Evolutionary conservation across 1,140 invertebrate species (phyloP).

Genomic region (Sarcophaga peregrina): DNA sequence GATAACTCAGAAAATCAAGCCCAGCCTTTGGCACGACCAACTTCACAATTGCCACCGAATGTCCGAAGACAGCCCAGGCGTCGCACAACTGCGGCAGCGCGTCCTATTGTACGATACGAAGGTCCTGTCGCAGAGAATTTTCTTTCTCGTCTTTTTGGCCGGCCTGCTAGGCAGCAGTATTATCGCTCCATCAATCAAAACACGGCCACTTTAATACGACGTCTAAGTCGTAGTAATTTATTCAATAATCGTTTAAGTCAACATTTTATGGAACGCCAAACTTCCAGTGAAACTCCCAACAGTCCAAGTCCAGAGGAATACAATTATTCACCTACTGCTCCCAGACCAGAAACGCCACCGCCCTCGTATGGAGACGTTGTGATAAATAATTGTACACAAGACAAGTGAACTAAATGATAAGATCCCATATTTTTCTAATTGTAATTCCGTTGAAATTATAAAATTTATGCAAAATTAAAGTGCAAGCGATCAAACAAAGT

Average conservation of each 20-base stretch:
- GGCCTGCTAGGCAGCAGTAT: constrained; percentile 59
- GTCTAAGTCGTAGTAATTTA: constrained; percentile 61
- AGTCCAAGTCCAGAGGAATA: background rate
- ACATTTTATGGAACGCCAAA: constrained; percentile 41
- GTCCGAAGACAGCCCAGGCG: constrained; percentile 44
- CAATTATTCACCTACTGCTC: background rate
- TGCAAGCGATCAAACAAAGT: background rate
- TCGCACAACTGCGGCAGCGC: constrained; percentile 47
- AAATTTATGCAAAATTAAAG: constrained; percentile 15
- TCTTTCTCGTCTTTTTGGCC: constrained; percentile 58
- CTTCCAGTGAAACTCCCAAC: background rate
- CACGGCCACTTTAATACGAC: constrained; percentile 60
- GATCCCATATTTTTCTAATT: background rate
- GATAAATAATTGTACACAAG: constrained; percentile 48
- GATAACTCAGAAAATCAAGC: background rate
- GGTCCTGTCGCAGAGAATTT: constrained; percentile 56
- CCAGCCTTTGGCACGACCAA: background rate
- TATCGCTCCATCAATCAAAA: constrained; percentile 64
- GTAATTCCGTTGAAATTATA: background rate
- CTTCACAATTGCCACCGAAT: constrained; percentile 40
- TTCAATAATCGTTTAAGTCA: constrained; percentile 52
- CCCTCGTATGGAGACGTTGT: constrained; percentile 60
- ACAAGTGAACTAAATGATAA: background rate
- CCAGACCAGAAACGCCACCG: constrained; percentile 59
- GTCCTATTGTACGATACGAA: constrained; percentile 51